Conservation (phyloP, 2,888 invertebrate genomes). For the Trissolcus brochymenae region DNA sequence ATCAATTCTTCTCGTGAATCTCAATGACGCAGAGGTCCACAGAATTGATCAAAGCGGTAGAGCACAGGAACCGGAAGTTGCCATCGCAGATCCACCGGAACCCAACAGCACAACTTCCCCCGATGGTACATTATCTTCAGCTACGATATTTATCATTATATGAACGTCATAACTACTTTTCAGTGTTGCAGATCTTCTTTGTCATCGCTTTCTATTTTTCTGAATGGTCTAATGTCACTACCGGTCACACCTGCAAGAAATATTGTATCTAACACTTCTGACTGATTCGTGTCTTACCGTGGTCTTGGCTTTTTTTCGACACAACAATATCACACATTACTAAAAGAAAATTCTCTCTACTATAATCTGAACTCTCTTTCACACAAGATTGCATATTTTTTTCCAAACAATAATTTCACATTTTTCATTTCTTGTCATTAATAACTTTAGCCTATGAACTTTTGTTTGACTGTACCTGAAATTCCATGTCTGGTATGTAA, state of each 20-base stretch:
- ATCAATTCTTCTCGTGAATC: slow-evolving; percentile 24
- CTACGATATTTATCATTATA: slow-evolving; percentile 61
- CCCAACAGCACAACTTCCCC: slow-evolving; percentile 58
- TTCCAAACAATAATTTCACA: background rate
- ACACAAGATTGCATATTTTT: slow-evolving; percentile 4
- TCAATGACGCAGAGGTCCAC: slow-evolving; percentile 38
- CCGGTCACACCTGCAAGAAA: slow-evolving; percentile 34
- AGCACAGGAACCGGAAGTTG: slow-evolving; percentile 71
- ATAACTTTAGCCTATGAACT: too few relatives aligned
- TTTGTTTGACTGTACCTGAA: too few relatives aligned
- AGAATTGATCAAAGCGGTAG: slow-evolving; percentile 68
- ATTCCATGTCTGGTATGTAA: too few relatives aligned
- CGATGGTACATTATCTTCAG: slow-evolving; percentile 60
- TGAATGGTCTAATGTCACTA: slow-evolving; percentile 56
- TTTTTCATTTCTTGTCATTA: background rate
- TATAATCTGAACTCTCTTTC: slow-evolving; percentile 20
- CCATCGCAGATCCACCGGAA: slow-evolving; percentile 68
- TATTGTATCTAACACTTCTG: slow-evolving; percentile 33
- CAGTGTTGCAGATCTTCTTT: slow-evolving; percentile 51
- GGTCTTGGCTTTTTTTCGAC: slow-evolving; percentile 31
- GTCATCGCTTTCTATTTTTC: slow-evolving; percentile 50
- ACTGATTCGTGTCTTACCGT: slow-evolving; percentile 5
- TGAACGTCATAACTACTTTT: slow-evolving; percentile 51
- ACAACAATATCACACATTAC: background rate
- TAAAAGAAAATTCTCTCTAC: slow-evolving; percentile 13